Evolutionary conservation across 1,140 invertebrate species (phyloP).

Genomic region (Ostrea denselamellosa): DNA sequence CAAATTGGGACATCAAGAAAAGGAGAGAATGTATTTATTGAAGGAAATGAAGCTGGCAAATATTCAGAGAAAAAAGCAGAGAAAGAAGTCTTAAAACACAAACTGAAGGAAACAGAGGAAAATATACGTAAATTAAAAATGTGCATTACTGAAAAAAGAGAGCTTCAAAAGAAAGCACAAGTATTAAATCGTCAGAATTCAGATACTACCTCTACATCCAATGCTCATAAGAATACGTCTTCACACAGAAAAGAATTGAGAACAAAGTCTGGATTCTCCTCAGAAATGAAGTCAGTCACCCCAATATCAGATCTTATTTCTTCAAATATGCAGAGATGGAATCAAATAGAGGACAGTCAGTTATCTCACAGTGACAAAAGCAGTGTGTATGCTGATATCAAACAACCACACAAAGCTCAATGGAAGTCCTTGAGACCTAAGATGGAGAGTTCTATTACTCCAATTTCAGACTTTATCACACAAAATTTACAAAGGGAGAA

Average conservation of each 20-base stretch:
- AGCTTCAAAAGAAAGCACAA: neutral
- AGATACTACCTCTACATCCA: neutral
- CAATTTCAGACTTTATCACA: constrained; percentile 28
- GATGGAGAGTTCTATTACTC: neutral
- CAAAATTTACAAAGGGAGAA: constrained; percentile 2
- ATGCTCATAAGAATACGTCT: neutral
- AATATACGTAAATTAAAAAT: constrained; percentile 39
- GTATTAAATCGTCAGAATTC: neutral
- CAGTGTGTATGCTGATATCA: neutral
- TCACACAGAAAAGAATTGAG: neutral
- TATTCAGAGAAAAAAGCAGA: neutral
- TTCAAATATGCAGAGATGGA: neutral
- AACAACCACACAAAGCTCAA: neutral
- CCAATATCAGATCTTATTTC: constrained; percentile 40
- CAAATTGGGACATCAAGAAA: neutral
- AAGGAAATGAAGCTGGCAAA: neutral
- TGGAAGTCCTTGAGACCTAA: neutral
- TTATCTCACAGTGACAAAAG: neutral
- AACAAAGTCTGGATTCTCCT: neutral
- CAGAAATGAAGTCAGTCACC: neutral
- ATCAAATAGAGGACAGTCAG: neutral
- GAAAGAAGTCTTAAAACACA: neutral
- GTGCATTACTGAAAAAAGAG: constrained; percentile 40
- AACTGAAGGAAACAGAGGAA: constrained; percentile 38
- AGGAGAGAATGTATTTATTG: neutral